Base-by-base conservation (phyloP, 2,113 vertebrate species). In the Limnothrissa miodon region DNA sequence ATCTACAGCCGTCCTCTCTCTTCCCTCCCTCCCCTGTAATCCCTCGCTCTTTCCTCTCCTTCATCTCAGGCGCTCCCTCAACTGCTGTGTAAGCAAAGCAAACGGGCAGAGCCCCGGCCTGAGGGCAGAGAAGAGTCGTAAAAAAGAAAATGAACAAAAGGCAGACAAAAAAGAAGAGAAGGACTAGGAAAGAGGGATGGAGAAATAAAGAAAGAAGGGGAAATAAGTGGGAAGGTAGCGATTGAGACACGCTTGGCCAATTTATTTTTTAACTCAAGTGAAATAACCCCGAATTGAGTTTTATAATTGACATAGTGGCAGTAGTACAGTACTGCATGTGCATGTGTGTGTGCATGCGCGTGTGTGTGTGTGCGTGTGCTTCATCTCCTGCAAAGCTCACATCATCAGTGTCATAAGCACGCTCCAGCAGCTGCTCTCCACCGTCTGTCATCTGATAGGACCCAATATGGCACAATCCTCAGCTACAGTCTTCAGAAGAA, bases 301-400 rank as follows among this genome's bases (percentile, higher is more conserved):
- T n/a, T 0, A 74, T 74, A 42, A 6, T 74, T 36, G 66, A 29
- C 15, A 13, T 36, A 74, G 11, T 36, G 25, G 25, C 36, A 33
- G 9, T 7, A 21, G 10, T 21, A 53, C n/a, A n/a, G n/a, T n/a
- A n/a, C n/a, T n/a, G 70, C 82, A 62, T 23, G 33, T 78, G 80
- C 62, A 4, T 85, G 66, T 70, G 56, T 83, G 39, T 85, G 85
- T 85, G 83, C n/a, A n/a, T n/a, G n/a, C n/a, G 70, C 82, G 78
- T 23, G 33, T 78, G 80, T 78, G 5, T 85, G 66, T 70, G 56
- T 83, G 39, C 84, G 85, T 85, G 83, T 80, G 80, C 29, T 85
- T 70, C 83, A 56, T 79, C 70, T 84, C 93, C 93, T 90, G 88
- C 89, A 84, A 90, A 92, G 92, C 85, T 21, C 48, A 7, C 13